Percentiles rank a stretch among this genome's conserved stretches.
phyloP scores from a whole-genome alignment of 2,797 vertebrate species.

The Mastacembelus armatus region DNA sequence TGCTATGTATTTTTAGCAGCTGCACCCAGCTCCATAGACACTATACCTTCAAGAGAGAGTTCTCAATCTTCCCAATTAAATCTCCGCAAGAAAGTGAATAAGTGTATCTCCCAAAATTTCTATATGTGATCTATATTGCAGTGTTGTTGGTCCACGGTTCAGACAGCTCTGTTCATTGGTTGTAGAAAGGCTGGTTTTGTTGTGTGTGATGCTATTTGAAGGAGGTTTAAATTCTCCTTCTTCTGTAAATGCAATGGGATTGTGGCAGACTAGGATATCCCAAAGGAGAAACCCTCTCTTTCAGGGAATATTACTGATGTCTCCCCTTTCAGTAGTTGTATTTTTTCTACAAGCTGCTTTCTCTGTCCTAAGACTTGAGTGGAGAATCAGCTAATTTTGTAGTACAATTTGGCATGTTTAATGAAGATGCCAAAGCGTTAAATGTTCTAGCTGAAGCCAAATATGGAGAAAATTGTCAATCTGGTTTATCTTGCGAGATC shows the following conservation, averaged over 20 bases:
- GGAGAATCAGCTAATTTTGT: constrained; percentile 54
- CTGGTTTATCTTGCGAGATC: constrained; percentile 63
- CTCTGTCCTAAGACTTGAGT: constrained; percentile 36
- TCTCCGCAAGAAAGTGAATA: not conserved
- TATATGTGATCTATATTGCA: not conserved
- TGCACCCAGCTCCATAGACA: too few species aligned
- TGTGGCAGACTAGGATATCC: constrained; percentile 79
- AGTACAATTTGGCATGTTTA: constrained; percentile 63
- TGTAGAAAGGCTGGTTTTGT: constrained; percentile 70
- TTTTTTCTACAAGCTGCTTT: constrained; percentile 51
- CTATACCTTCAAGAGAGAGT: too few species aligned
- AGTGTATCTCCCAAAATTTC: not conserved
- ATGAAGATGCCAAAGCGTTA: constrained; percentile 61
- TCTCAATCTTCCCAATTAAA: not conserved
- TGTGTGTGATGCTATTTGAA: constrained; percentile 69
- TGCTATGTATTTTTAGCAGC: too few species aligned
- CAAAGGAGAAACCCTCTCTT: constrained; percentile 64
- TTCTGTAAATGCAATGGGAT: constrained; percentile 76
- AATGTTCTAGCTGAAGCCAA: constrained; percentile 78
- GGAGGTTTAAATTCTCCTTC: constrained; percentile 52
- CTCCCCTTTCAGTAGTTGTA: constrained; percentile 44
- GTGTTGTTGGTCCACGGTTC: constrained; percentile 50
- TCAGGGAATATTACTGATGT: constrained; percentile 70
- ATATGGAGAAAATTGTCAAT: constrained; percentile 67
- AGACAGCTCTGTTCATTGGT: constrained; percentile 74